phyloP scores from a whole-genome alignment of 2,888 invertebrate species.

The Epinotia brunnichana region DNA sequence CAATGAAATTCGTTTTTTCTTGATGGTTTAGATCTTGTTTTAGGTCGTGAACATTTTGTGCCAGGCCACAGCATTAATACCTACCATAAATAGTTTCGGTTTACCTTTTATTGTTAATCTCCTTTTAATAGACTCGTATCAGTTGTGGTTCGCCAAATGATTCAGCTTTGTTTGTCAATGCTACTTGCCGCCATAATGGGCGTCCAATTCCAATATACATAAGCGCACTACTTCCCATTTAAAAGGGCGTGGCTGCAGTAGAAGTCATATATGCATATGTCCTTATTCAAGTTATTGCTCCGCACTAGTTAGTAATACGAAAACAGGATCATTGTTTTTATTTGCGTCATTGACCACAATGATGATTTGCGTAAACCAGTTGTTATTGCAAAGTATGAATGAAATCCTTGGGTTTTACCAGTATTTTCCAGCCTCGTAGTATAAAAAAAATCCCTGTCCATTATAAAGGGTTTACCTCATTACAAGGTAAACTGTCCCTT shows the following conservation, averaged over 20 bases:
- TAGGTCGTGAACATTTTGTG: background rate
- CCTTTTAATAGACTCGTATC: conserved; percentile 21
- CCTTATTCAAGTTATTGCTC: conserved; percentile 7
- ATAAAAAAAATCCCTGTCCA: conserved; percentile 6
- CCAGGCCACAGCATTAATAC: background rate
- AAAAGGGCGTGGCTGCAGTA: conserved; percentile 13
- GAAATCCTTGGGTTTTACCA: conserved; percentile 71
- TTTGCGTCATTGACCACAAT: conserved; percentile 58
- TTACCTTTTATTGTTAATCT: conserved; percentile 15
- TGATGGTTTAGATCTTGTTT: background rate
- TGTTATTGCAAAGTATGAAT: conserved; percentile 66
- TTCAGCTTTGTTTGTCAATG: conserved; percentile 17
- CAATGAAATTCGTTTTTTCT: background rate
- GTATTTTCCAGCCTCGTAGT: conserved; percentile 48
- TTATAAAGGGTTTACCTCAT: conserved; percentile 31
- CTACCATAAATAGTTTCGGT: background rate
- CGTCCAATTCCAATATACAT: background rate
- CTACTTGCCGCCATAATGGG: conserved; percentile 12
- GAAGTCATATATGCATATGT: background rate
- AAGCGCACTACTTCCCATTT: background rate
- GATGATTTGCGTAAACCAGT: conserved; percentile 65
- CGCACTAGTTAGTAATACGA: conserved; percentile 10
- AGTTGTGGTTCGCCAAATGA: conserved; percentile 17
- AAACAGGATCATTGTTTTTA: conserved; percentile 41
- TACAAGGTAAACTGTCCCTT: conserved; percentile 18